A percentile compares a stretch with the other conserved stretches of the same genome.
Evolutionary conservation across 2,113 vertebrate species (phyloP).

Genomic region (Colinus virginianus): DNA sequence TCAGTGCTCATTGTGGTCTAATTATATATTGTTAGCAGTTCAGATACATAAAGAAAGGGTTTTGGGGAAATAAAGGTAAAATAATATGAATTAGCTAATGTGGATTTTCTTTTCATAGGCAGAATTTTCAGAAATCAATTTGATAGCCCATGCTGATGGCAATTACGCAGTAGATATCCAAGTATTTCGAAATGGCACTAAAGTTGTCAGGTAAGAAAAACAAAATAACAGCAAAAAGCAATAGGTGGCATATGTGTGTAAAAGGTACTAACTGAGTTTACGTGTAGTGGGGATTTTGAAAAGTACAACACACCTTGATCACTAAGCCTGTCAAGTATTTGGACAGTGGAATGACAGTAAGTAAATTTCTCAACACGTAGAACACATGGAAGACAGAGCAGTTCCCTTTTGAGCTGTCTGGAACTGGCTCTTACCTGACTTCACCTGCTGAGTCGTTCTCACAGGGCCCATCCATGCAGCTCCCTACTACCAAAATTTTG

Average conservation of each 20-base stretch:
- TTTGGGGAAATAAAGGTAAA: background rate
- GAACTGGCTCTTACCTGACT: background rate
- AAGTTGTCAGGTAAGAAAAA: slow-evolving; percentile 89
- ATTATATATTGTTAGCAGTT: background rate
- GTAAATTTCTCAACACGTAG: fast-evolving
- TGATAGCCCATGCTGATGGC: slow-evolving; percentile 92
- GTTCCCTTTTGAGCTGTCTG: background rate
- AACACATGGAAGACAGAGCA: background rate
- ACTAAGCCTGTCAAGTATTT: background rate
- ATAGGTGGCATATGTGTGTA: background rate
- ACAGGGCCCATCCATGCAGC: background rate
- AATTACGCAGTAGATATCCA: slow-evolving; percentile 94
- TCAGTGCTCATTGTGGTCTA: background rate
- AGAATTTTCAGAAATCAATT: slow-evolving; percentile 96
- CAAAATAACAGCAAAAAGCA: background rate
- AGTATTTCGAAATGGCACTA: slow-evolving; percentile 88
- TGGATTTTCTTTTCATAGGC: slow-evolving; percentile 80
- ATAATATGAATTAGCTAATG: background rate
- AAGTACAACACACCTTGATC: fast-evolving
- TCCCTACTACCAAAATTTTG: background rate
- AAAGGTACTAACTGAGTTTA: background rate
- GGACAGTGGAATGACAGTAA: background rate
- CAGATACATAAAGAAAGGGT: background rate
- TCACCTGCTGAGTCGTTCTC: background rate
- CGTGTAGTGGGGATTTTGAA: background rate